Conservation (phyloP, 2,888 invertebrate genomes). For the Apodemia duryi region DNA sequence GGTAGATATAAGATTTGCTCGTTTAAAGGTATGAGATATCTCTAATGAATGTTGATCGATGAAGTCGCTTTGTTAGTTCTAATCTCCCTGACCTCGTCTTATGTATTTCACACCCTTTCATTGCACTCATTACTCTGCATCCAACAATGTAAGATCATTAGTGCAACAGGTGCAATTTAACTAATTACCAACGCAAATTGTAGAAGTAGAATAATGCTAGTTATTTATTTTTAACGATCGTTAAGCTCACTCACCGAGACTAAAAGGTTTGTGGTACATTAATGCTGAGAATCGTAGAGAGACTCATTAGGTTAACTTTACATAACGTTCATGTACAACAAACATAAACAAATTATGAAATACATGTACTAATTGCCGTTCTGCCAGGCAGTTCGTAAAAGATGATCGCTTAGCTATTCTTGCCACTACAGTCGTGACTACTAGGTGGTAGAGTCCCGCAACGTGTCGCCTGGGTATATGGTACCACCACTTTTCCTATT, state of each 20-base stretch:
- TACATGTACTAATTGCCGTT: no score
- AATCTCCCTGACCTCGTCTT: not conserved
- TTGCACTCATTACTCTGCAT: not conserved
- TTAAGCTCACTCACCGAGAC: constrained; percentile 8
- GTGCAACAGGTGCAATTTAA: constrained; percentile 5
- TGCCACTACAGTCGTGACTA: no score
- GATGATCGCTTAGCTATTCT: no score
- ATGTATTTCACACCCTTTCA: not conserved
- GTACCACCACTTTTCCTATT: no score
- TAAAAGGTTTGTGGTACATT: constrained; percentile 8
- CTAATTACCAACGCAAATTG: constrained; percentile 8
- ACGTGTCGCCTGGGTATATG: no score
- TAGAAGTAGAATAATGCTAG: not conserved
- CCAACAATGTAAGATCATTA: constrained; percentile 2
- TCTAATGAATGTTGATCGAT: not conserved
- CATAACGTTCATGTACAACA: not conserved
- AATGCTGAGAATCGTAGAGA: not conserved
- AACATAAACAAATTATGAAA: not conserved
- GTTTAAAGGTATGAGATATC: no score
- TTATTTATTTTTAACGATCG: constrained; percentile 1
- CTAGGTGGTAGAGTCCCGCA: no score
- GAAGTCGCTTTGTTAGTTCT: not conserved
- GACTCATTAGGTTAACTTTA: not conserved
- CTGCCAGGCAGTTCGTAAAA: no score
- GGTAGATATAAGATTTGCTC: no score